Base-by-base conservation (phyloP, 2,797 vertebrate species). In the Botia kubotai region DNA sequence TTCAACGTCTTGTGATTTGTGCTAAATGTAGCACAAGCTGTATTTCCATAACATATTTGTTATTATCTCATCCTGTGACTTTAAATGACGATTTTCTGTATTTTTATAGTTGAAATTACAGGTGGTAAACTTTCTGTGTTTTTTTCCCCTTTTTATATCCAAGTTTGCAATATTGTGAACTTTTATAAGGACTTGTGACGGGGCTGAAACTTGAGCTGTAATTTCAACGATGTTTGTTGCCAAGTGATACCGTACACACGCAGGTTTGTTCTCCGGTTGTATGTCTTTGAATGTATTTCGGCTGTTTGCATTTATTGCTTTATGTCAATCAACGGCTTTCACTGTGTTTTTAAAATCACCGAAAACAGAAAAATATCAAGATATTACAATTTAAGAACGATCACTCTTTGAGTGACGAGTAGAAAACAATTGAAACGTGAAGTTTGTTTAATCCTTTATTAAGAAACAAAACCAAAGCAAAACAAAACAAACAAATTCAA, bases 271-370 rank as follows among this genome's bases (percentile, higher is more conserved):
- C 16, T 67, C 69, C 71, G 16, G 12, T 21, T 78, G 71, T 74
- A 52, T 85, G 36, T 77, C 77, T 33, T 73, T 53, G 33, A 83
- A 82, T 82, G 81, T 85, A 79, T 77, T 76, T 50, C 12, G 17
- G 14, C 17, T 3, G 3, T 81, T 68, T 62, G 58, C 48, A 0
- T 55, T 65, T 21, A 1, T 52, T 77, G 73, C 79, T 82, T 77
- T 73, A 46, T 77, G 75, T 82, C 53, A 80, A 21, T 68, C 39
- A 29, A 62, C 55, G 48, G 19, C 17, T 73, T 36, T 67, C 29
- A 67, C 46, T 21, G 74, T 78, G 63, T 72, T 82, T 43, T 63
- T 29, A n/a, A 50, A 26, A 29, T 29, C 68, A 26, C 33, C 6
- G 29, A 66, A 60, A 66, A 63, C 17, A 63, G 33, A 33, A 39